phyloP scores from a whole-genome alignment of 2,113 vertebrate species.

The Crotophaga sulcirostris region DNA sequence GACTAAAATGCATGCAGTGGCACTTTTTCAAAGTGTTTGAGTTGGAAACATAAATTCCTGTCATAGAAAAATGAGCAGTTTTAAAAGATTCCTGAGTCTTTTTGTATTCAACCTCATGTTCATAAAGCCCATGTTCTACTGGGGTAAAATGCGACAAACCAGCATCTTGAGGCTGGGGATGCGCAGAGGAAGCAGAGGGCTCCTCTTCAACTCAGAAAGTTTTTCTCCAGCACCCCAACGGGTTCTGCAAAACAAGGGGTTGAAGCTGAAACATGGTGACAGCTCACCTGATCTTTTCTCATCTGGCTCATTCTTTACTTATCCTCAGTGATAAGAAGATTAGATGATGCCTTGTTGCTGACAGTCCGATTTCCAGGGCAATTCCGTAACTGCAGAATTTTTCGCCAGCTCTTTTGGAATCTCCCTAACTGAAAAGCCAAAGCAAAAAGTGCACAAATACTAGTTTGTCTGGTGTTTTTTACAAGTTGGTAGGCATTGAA shows the following conservation, averaged over 20 bases:
- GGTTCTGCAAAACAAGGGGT: not conserved
- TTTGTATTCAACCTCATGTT: not conserved
- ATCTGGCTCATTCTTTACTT: not conserved
- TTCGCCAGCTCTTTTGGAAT: not conserved
- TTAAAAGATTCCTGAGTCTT: not conserved
- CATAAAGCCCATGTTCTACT: accelerated
- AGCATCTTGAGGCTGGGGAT: not conserved
- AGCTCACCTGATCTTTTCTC: not conserved
- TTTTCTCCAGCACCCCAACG: not conserved
- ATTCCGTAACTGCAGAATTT: not conserved
- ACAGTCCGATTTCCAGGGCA: not conserved
- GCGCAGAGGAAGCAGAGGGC: not conserved
- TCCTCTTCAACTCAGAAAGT: not conserved
- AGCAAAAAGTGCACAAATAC: not conserved
- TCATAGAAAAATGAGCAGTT: not conserved
- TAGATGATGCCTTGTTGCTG: not conserved
- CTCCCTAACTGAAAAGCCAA: not conserved
- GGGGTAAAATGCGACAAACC: not conserved
- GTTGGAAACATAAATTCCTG: not conserved
- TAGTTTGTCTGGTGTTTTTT: not conserved
- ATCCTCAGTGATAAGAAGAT: not conserved
- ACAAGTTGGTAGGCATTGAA: not conserved
- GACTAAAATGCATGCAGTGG: not conserved
- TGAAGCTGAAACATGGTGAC: not conserved
- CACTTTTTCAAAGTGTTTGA: not conserved